Evolutionary conservation across 2,888 invertebrate species (phyloP), one percentile per base, ranked within the genome.

Genomic region (Tinea trinotella): DNA sequence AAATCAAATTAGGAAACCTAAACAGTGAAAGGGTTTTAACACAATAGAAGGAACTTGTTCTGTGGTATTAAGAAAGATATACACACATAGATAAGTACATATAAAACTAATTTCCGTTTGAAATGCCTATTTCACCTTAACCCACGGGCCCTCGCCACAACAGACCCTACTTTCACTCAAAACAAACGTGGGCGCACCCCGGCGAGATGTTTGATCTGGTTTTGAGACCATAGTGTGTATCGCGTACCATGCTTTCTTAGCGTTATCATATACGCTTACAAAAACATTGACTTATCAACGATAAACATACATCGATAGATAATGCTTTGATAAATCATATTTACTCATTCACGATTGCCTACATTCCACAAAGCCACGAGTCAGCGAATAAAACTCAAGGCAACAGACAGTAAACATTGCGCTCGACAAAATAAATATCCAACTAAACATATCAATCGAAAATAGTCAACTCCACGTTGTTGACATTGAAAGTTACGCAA

Each of bases 401-500:
- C 19, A 18, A 19, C 17, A 46, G 46, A 19, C 46, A 17, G 19
- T 19, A 46, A 46, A 46, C 40, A 40, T 40, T 40, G 40, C 15
- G 13, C 13, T 13, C 13, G 13, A 40, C 15, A 40, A 40, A 3
- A 2, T 40, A 40, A 40, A 40, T 40, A 40, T 15, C 7, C 7
- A 40, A 13, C 40, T 40, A 40, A 40, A 40, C 40, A 40, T n/a
- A 40, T 40, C 40, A 40, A 46, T 18, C 46, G n/a, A 46, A 46
- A 19, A 46, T 19, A 17, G 46, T 17, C 2, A 46, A 46, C 19
- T 19, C 46, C 10, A n/a, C 65, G 62, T 63, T 74, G 75, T 76
- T 81, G 83, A 83, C 83, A 83, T 85, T 84, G 82, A 80, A 82
- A 76, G 76, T 83, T 83, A 82, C 76, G 79, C 80, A 82, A 83